Conservation (phyloP, 2,113 vertebrate species). For the Lathamus discolor region DNA sequence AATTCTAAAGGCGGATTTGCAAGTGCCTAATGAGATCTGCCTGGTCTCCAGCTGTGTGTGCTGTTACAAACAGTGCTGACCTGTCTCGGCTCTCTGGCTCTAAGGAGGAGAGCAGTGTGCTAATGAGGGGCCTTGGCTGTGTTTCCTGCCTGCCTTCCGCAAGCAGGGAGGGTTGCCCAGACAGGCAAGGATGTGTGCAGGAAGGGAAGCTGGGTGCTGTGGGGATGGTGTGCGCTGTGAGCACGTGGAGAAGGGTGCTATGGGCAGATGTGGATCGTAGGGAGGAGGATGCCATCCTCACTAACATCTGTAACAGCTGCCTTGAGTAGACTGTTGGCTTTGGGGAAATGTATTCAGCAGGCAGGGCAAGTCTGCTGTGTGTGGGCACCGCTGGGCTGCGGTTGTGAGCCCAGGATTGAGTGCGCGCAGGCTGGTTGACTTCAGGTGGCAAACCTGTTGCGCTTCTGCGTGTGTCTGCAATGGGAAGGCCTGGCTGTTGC, state of each 20-base stretch:
- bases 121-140: not conserved
- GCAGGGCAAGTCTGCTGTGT: not conserved
- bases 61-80: not conserved
- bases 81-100: not conserved
- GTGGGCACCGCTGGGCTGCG: rapidly evolving
- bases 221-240: not conserved
- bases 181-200: rapidly evolving
- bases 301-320: not conserved
- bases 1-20: not conserved
- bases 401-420: not conserved
- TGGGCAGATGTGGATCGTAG: no score
- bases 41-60: not conserved
- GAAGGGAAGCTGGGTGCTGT: not conserved
- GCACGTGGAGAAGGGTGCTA: rapidly evolving
- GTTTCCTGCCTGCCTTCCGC: not conserved
- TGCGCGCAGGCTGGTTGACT: rapidly evolving
- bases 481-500: not conserved
- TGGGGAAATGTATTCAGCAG: rapidly evolving
- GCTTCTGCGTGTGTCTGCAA: not conserved
- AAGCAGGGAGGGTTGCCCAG: not conserved
- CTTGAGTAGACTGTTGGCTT: not conserved
- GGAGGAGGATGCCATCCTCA: not conserved
- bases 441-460: not conserved
- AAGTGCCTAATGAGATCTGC: not conserved
- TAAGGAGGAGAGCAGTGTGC: not conserved